phyloP scores from a whole-genome alignment of 2,113 vertebrate genomes.

The Patagioenas fasciata region DNA sequence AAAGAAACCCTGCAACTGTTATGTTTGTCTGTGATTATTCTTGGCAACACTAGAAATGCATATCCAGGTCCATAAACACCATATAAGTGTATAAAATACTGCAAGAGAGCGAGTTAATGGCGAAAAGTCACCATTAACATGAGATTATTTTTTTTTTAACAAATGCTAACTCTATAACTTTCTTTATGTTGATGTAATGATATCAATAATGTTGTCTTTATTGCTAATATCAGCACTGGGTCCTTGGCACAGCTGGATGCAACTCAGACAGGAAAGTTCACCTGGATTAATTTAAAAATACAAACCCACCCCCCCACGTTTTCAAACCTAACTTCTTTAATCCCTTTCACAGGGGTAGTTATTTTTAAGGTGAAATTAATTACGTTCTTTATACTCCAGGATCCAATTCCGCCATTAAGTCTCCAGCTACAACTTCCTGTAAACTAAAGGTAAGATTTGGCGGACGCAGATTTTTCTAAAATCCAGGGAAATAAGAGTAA shows the following conservation, averaged over 20 bases:
- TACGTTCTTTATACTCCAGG: background rate
- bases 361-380: background rate
- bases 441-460: background rate
- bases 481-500: background rate
- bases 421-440: background rate
- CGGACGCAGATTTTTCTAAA: background rate
- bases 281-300: conserved; percentile 24
- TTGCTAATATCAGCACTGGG: conserved; percentile 49
- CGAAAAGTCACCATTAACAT: conserved; percentile 38
- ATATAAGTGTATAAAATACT: conserved; percentile 27
- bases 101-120: conserved; percentile 10
- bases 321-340: conserved; percentile 28
- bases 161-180: conserved; percentile 64
- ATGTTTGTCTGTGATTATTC: conserved; percentile 50
- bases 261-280: conserved; percentile 48
- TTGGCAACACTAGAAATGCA: conserved; percentile 56
- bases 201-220: conserved; percentile 61
- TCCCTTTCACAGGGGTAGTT: background rate
- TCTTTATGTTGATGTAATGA: conserved; percentile 60
- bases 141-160: background rate
- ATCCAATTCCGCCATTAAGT: background rate
- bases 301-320: background rate
- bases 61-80: conserved; percentile 54
- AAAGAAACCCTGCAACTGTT: conserved; percentile 26
- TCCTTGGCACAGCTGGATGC: background rate